Evolutionary conservation across 2,797 vertebrate genomes (phyloP), one percentile per base, ranked within the genome.

Genomic region (Syncerus caffer): DNA sequence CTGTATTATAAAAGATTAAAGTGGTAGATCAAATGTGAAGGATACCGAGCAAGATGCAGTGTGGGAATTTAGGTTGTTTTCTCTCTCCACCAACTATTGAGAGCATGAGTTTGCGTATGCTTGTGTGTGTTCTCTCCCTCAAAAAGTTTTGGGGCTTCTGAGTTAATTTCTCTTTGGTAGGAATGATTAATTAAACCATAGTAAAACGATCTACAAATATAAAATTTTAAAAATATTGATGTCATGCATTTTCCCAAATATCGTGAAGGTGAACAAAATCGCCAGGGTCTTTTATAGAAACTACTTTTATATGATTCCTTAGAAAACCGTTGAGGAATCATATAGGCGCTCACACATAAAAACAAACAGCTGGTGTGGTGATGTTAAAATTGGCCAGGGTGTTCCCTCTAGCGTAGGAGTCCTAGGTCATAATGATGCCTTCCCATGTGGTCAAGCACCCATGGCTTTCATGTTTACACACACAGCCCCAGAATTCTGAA

Each of bases 401-500:
- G 98, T 99, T 99, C 99, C 99, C 99, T 99, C 98, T 96, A 89
- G 79, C 96, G 97, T 98, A 92, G 98, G 98, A 98, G 96, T 98
- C 98, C 96, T 89, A 98, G 98, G 98, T 98, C 98, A 98, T 76
- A 97, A 98, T 98, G 98, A 98, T 98, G 98, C 97, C 96, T 98
- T 96, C 57, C 98, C 99, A 99, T 97, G 99, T 99, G 99, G 98
- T 98, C 93, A 53, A 50, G 95, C 85, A 98, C 99, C 99, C 99
- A 98, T 99, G 99, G 99, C 98, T 98, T 97, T 98, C 99, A 95
- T 99, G 99, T 99, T 99, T 99, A 99, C 99, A 99, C 99, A 99
- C 99, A 99, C 98, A 98, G 99, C 99, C 99, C 99, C 99, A 99
- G 98, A 99, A 99, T 99, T 99, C 99, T 94, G 89, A 98, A 96